Base-by-base conservation (phyloP, 2,888 invertebrate species). In the Volucella bombylans region DNA sequence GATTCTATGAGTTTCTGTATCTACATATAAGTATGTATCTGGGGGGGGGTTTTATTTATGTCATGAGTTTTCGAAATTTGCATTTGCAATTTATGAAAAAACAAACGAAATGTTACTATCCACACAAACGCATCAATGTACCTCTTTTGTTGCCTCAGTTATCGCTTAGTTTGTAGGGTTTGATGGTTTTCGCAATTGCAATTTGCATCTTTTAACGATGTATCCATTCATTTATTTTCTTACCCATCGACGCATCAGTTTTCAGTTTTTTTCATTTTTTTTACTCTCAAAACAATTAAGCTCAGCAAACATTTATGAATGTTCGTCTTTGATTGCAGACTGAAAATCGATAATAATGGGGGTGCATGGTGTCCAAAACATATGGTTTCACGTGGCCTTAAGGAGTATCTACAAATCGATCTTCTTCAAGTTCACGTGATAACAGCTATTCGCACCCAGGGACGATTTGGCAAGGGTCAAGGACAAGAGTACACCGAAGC, bases 351-450 rank as follows among this genome's bases (percentile, higher is more conserved):
- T 91, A 94, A 94, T 89, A 95, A 95, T 89, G 96, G 96, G 62
- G 97, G 97, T 64, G 97, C 97, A 38, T 97, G 97, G 97, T 97
- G 97, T 92, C 96, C 97, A 55, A 93, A 94, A 88, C 93, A 94
- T 88, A 94, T 94, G 93, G 95, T 96, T 81, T 94, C 95, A 71
- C 93, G 94, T 87, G 94, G 94, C 86, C 94, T 94, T 68, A 94
- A 94, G 88, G 97, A 97, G 91, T 96, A 94, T 92, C 93, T 97
- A 73, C 95, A 97, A 92, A 93, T 95, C 87, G 95, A 96, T 90
- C 87, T 92, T 79, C 93, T 97, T 87, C 93, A 92, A 87, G 92
- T 95, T 85, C 94, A 94, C 89, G 94, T 95, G 77, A 93, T 97
- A 87, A 95, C 95, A 61, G 94, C 94, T 49, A 93, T 94, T 71